phyloP scores from a whole-genome alignment of 2,888 invertebrate species.

The Amphipoea lucens region DNA sequence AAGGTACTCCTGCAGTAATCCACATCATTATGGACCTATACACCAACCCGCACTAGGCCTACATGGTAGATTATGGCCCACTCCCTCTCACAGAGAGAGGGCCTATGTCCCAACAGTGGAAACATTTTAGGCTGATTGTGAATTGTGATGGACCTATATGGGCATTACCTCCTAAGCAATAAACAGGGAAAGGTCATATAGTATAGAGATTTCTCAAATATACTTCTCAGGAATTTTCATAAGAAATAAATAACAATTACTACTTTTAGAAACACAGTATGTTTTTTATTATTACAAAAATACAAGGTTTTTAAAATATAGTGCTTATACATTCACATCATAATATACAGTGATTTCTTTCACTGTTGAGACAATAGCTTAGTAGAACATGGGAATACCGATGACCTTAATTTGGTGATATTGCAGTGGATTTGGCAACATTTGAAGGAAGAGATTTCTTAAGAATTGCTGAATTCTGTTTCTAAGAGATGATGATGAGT shows the following conservation, averaged over 20 bases:
- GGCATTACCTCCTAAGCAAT: background rate
- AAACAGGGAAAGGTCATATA: background rate
- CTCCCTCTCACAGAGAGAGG: too few relatives aligned
- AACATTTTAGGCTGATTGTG: too few relatives aligned
- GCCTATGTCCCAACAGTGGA: background rate
- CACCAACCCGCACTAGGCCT: background rate
- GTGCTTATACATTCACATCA: constrained; percentile 34
- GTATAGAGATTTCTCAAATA: background rate
- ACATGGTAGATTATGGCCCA: background rate
- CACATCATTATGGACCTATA: background rate
- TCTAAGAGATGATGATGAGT: background rate
- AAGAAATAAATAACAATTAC: constrained; percentile 27
- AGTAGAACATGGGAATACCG: constrained; percentile 54
- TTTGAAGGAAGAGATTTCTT: background rate
- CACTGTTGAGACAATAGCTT: constrained; percentile 20
- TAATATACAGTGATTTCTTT: constrained; percentile 37
- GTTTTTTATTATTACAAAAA: constrained; percentile 51
- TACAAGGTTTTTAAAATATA: constrained; percentile 25
- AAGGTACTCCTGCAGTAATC: background rate
- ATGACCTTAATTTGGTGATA: constrained; percentile 57
- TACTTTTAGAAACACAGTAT: background rate
- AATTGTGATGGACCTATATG: background rate
- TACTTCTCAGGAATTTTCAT: background rate
- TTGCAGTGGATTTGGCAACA: background rate
- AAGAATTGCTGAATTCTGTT: background rate